phyloP scores from a whole-genome alignment of 2,797 vertebrate species.

The Peromyscus nudipes region DNA sequence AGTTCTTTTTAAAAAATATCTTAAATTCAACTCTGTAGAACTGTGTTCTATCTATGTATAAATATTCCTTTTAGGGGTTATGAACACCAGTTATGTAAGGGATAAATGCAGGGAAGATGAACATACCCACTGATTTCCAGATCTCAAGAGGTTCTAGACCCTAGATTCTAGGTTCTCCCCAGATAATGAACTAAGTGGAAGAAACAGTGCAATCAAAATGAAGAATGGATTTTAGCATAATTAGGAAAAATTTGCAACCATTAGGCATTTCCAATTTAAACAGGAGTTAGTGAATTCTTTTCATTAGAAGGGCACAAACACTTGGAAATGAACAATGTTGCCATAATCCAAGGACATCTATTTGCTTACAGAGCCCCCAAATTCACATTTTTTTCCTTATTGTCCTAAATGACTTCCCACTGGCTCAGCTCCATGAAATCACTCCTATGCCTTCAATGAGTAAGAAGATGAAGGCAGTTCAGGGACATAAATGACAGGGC shows the following conservation, averaged over 20 bases:
- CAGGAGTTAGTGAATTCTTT: not conserved
- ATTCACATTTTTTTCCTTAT: not conserved
- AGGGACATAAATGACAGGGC: not conserved
- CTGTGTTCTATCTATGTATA: not conserved
- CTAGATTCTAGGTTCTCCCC: not conserved
- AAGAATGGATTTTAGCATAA: not conserved
- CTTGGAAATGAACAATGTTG: constrained; percentile 9
- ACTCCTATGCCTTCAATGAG: not conserved
- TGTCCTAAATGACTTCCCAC: not conserved
- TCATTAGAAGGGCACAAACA: constrained; percentile 18
- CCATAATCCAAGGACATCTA: not conserved
- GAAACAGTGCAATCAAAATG: not conserved
- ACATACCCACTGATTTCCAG: not conserved
- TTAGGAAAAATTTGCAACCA: not conserved
- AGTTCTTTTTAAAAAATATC: not conserved
- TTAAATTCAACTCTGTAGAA: constrained; percentile 1
- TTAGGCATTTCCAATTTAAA: not conserved
- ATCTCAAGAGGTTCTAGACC: not conserved
- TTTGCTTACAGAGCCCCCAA: not conserved
- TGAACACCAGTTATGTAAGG: not conserved
- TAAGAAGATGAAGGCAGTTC: not conserved
- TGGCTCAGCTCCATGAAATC: not conserved
- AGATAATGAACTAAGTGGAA: not conserved
- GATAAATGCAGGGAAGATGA: constrained; percentile 2
- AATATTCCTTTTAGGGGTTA: not conserved